Conservation (phyloP, 2,797 vertebrate genomes). For the Sebastolobus altivelis region DNA sequence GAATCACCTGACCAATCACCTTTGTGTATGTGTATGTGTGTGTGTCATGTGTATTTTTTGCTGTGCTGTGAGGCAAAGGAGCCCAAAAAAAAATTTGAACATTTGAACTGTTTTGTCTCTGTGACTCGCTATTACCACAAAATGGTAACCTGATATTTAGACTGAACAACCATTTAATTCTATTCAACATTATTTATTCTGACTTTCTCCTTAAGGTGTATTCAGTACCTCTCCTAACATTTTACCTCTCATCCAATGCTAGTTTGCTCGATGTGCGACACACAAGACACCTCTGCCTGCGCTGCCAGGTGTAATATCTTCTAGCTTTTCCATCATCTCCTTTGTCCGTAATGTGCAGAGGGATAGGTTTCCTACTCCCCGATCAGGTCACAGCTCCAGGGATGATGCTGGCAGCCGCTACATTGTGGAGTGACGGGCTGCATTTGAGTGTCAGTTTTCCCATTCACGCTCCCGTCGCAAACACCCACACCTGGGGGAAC, state of each 20-base stretch:
- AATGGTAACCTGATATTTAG: background rate
- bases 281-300: background rate
- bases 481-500: background rate
- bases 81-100: background rate
- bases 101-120: background rate
- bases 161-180: background rate
- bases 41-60: background rate
- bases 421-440: background rate
- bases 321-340: constrained; percentile 19
- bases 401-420: constrained; percentile 17
- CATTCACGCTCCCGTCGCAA: constrained; percentile 1
- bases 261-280: background rate
- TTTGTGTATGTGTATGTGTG: too few species aligned
- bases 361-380: constrained; percentile 14
- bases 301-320: constrained; percentile 21
- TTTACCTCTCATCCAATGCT: constrained; percentile 1
- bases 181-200: background rate
- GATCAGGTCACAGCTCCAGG: constrained; percentile 31
- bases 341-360: constrained; percentile 25
- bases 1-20: constrained; percentile 6
- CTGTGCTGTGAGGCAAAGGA: background rate
- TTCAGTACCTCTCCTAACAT: background rate
- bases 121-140: background rate
- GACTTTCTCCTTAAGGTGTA: background rate
- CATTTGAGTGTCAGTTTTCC: constrained; percentile 30